Evolutionary conservation across 2,888 invertebrate species (phyloP).

Genomic region (Nymphalis polychloros): DNA sequence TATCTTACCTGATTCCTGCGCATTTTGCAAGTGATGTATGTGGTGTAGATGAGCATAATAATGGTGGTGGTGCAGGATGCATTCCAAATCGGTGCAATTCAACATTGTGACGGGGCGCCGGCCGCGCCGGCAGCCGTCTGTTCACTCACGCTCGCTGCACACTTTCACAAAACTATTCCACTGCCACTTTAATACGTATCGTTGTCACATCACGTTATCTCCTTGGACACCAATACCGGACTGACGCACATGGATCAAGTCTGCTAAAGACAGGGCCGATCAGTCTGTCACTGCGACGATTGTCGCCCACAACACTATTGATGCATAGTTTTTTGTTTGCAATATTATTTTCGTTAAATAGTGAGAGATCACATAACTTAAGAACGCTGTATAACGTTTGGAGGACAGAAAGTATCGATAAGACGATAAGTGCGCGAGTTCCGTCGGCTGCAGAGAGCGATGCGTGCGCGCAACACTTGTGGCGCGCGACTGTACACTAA

Average conservation of each 20-base stretch:
- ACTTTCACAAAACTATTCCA: slow-evolving; percentile 81
- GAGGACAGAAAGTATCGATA: slow-evolving; percentile 64
- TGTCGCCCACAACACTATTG: slow-evolving; percentile 41
- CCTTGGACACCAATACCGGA: slow-evolving; percentile 59
- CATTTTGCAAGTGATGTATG: slow-evolving; percentile 85
- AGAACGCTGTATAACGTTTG: slow-evolving; percentile 52
- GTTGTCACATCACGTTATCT: slow-evolving; percentile 81
- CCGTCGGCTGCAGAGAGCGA: slow-evolving; percentile 43
- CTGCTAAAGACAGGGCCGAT: slow-evolving; percentile 61
- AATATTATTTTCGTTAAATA: slow-evolving; percentile 53
- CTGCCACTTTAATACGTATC: slow-evolving; percentile 70
- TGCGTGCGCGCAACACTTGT: slow-evolving; percentile 75
- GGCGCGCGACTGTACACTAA: slow-evolving; percentile 76
- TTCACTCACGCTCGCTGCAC: slow-evolving; percentile 73
- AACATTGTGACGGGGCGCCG: slow-evolving; percentile 82
- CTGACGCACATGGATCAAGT: slow-evolving; percentile 49
- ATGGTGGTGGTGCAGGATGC: slow-evolving; percentile 88
- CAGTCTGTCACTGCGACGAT: slow-evolving; percentile 60
- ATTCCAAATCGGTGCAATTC: slow-evolving; percentile 89
- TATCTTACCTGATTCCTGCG: slow-evolving; percentile 82
- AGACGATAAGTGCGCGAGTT: slow-evolving; percentile 61
- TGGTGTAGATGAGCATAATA: slow-evolving; percentile 88
- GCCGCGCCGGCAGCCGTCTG: slow-evolving; percentile 56
- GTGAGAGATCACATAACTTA: slow-evolving; percentile 58
- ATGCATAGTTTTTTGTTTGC: slow-evolving; percentile 54